Evolutionary conservation across 2,113 vertebrate genomes (phyloP).

Genomic region (Megalops atlanticus): DNA sequence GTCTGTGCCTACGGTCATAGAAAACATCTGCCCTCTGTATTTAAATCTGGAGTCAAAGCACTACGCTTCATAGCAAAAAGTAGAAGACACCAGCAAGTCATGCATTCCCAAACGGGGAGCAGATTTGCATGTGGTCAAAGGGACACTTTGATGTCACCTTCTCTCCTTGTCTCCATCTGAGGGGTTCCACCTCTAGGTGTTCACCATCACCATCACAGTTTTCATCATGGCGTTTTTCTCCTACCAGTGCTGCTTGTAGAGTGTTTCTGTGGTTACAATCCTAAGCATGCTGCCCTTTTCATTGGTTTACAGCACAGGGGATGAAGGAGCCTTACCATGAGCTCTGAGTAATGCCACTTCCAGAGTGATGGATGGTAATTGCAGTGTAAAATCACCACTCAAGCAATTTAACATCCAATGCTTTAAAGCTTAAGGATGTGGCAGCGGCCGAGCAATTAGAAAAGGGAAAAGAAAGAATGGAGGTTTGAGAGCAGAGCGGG

Average conservation of each 20-base stretch:
- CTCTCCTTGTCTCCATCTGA: background rate
- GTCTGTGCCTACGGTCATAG: background rate
- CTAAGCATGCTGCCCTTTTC: no score
- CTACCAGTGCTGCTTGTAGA: background rate
- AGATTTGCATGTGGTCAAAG: background rate
- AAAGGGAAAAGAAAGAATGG: background rate
- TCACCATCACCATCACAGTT: background rate
- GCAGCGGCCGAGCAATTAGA: slow-evolving; percentile 38
- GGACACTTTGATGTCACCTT: no score
- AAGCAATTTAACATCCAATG: slow-evolving; percentile 45
- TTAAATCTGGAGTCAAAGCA: background rate
- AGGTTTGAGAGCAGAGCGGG: background rate
- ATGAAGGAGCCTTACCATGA: slow-evolving; percentile 47
- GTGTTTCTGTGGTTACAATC: no score
- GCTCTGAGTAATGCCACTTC: slow-evolving; percentile 44
- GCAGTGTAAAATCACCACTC: slow-evolving; percentile 43
- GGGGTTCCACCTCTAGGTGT: background rate
- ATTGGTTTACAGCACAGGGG: no score
- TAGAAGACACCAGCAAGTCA: background rate
- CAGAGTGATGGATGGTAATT: slow-evolving; percentile 45
- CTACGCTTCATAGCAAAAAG: no score
- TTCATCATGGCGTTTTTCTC: background rate
- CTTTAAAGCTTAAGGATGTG: slow-evolving; percentile 48
- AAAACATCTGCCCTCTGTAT: background rate
- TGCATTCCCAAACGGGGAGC: background rate